Base-by-base conservation (phyloP, 2,888 invertebrate species). In the Adelognathus sp. region DNA sequence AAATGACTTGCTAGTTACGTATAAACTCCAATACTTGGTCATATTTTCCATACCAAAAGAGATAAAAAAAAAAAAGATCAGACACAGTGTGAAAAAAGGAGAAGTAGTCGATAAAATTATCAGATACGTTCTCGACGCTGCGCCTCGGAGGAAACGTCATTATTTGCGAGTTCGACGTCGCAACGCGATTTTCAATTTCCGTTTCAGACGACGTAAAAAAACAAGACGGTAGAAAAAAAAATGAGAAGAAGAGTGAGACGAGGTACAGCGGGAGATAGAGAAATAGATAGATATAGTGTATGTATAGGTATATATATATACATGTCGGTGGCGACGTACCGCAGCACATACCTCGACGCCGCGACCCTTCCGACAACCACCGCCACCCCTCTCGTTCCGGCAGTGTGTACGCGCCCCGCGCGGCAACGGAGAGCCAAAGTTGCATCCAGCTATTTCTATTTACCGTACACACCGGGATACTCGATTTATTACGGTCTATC, bases 401-500 rank as follows among this genome's bases (percentile, higher is more conserved):
- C n/a, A n/a, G n/a, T n/a, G 31, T n/a, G 64, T 66, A 66, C 36
- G 52, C 31, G 33, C 52, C 44, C 60, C 54, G 33, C 44, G 50
- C 56, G 21, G 29, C 44, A 61, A 60, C 54, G n/a, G n/a, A n/a
- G n/a, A 67, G 29, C 67, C 52, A 54, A 54, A 54, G 67, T 54
- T 67, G 67, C 67, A 67, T 50, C 36, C 63, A 74, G 70, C 70
- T 78, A 66, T 74, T 79, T 79, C 74, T 79, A 71, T 79, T 79
- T 79, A 79, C 70, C 79, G 74, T 75, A 66, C 70, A n/a, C n/a
- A 75, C 60, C 44, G 74, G 71, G 70, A 74, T 79, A 75, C 79
- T 79, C 79, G 79, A 79, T 79, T 79, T 79, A 79, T 79, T 71
- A 79, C 79, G 79, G 74, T 75, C 60, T 70, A 70, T 71, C 74